Percentiles rank a stretch among this genome's conserved stretches.
Conservation (phyloP, 2,113 vertebrate species). For the Thermophis baileyi region DNA sequence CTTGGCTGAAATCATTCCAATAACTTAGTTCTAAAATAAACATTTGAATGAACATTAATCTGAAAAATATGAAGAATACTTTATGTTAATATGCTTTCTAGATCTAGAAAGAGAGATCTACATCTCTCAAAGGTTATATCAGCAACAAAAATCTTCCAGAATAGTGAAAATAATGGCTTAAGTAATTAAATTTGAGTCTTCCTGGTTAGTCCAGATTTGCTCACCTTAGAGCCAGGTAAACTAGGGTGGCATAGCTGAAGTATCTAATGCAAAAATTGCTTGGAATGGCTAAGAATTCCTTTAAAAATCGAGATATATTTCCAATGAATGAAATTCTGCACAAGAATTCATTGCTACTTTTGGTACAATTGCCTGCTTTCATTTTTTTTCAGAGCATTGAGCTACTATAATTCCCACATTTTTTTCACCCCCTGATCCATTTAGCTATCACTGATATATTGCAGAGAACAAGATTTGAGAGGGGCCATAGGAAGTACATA, state of each 20-base stretch:
- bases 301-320: background rate
- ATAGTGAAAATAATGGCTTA: background rate
- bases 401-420: background rate
- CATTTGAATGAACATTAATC: background rate
- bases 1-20: background rate
- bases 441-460: background rate
- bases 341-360: background rate
- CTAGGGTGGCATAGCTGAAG: background rate
- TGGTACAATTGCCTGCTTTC: background rate
- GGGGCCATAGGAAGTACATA: background rate
- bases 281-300: background rate
- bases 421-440: background rate
- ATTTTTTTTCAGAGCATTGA: background rate
- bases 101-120: background rate
- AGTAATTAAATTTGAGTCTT: background rate
- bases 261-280: background rate
- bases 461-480: background rate
- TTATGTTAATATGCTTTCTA: background rate
- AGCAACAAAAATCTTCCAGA: background rate
- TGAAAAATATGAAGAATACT: background rate
- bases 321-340: background rate
- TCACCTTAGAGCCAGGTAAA: background rate
- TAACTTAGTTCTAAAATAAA: background rate
- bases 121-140: background rate
- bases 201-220: background rate